phyloP scores from a whole-genome alignment of 1,140 invertebrate genomes.

The Matsumurasca onukii region DNA sequence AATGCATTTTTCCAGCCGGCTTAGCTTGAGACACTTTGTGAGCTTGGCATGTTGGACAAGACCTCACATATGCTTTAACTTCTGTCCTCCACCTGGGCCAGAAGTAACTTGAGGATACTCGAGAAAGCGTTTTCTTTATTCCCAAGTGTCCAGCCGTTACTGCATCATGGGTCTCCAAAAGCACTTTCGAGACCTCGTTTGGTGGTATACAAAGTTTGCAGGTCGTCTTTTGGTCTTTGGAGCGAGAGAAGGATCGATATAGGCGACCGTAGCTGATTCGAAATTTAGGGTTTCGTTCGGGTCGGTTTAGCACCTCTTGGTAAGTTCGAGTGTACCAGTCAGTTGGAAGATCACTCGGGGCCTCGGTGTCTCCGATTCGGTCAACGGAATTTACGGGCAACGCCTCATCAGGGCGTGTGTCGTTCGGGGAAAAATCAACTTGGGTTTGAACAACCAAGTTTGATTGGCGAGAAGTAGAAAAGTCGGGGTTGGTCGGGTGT shows the following conservation, averaged over 20 bases:
- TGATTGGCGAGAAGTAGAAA: neutral
- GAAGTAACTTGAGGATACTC: neutral
- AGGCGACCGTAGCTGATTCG: neutral
- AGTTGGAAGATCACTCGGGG: too few species aligned
- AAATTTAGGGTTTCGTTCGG: neutral
- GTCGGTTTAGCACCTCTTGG: too few species aligned
- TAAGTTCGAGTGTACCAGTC: too few species aligned
- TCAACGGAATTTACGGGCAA: too few species aligned
- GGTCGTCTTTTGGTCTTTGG: neutral
- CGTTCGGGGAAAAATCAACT: too few species aligned
- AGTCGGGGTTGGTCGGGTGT: neutral
- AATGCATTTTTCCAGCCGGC: slow-evolving; percentile 7
- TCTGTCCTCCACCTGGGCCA: neutral
- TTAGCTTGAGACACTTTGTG: neutral
- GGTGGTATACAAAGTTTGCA: neutral
- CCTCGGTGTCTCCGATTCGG: too few species aligned
- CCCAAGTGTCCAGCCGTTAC: neutral
- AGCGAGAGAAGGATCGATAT: neutral
- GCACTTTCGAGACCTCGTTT: neutral
- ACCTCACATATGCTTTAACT: neutral
- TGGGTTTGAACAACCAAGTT: too few species aligned
- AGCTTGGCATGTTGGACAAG: neutral
- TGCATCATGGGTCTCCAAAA: neutral
- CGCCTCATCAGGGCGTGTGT: neutral
- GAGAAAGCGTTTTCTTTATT: neutral